Conservation (phyloP, 2,888 invertebrate genomes). For the Laspeyria flexula region DNA sequence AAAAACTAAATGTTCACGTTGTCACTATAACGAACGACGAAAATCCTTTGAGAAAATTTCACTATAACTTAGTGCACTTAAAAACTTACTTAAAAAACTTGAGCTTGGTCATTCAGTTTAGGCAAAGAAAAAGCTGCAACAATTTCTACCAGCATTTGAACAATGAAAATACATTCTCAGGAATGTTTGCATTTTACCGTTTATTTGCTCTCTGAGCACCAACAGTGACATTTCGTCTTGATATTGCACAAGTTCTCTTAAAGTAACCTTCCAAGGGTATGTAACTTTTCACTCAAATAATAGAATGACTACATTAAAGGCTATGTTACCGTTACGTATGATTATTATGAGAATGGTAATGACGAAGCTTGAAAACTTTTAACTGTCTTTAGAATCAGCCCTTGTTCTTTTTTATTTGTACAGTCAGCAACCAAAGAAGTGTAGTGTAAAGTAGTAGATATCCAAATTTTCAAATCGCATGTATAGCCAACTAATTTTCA, state of each 20-base stretch:
- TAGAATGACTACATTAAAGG: slow-evolving; percentile 25
- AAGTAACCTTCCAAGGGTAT: slow-evolving; percentile 20
- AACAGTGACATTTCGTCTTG: slow-evolving; percentile 23
- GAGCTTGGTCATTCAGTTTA: slow-evolving; percentile 14
- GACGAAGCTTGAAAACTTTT: too few species aligned
- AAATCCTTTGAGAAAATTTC: slow-evolving; percentile 34
- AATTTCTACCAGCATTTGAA: slow-evolving; percentile 9
- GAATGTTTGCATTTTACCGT: slow-evolving; percentile 23
- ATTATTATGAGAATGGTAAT: background rate
- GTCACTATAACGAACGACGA: slow-evolving; percentile 35
- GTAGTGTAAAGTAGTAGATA: too few species aligned
- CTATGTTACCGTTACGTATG: slow-evolving; percentile 15
- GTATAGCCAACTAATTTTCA: too few species aligned
- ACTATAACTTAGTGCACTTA: slow-evolving; percentile 41
- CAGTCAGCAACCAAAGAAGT: too few species aligned
- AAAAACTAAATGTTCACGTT: slow-evolving; percentile 27
- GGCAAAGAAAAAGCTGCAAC: slow-evolving; percentile 4
- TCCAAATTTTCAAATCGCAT: too few species aligned
- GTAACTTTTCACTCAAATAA: slow-evolving; percentile 23
- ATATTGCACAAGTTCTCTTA: slow-evolving; percentile 43
- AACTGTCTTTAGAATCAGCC: too few species aligned
- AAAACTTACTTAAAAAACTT: slow-evolving; percentile 27
- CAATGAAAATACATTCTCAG: slow-evolving; percentile 20
- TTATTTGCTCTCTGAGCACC: slow-evolving; percentile 17
- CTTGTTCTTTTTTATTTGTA: too few species aligned